phyloP scores from a whole-genome alignment of 2,888 invertebrate species.

The Palloptera scutellata region DNA sequence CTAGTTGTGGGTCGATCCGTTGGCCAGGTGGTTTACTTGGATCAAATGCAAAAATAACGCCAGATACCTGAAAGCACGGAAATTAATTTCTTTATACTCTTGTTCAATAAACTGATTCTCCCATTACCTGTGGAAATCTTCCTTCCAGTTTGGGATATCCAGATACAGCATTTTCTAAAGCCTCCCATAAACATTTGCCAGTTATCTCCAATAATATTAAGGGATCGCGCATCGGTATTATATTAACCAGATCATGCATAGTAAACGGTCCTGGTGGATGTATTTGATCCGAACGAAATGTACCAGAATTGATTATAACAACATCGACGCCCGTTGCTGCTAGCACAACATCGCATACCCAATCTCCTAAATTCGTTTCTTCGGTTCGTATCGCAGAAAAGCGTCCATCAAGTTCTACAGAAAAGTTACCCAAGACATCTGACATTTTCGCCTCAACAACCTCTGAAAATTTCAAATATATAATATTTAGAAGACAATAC shows the following conservation, averaged over 20 bases:
- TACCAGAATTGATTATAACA: conserved; percentile 82
- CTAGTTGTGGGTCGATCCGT: conserved; percentile 75
- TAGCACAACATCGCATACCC: conserved; percentile 82
- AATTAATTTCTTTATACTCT: not conserved
- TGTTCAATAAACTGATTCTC: not conserved
- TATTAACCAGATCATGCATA: conserved; percentile 80
- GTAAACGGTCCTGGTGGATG: conserved; percentile 87
- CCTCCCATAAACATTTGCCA: conserved; percentile 74
- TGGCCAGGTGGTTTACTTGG: conserved; percentile 74
- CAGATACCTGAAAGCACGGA: conserved; percentile 70
- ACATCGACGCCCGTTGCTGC: conserved; percentile 87
- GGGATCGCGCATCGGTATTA: conserved; percentile 88
- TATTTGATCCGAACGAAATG: conserved; percentile 64
- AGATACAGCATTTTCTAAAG: conserved; percentile 84
- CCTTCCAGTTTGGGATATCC: conserved; percentile 89
- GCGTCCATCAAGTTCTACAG: conserved; percentile 86
- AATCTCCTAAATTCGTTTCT: conserved; percentile 90
- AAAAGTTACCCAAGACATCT: conserved; percentile 82
- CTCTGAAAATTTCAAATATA: conserved; percentile 64
- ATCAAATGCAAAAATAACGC: conserved; percentile 80
- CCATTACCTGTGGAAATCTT: conserved; percentile 79
- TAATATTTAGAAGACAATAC: too few relatives aligned
- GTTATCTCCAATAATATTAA: conserved; percentile 78
- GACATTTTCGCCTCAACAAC: conserved; percentile 86
- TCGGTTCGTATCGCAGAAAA: conserved; percentile 80